Conservation (phyloP, 2,113 vertebrate species). For the Coracopsis vasa region DNA sequence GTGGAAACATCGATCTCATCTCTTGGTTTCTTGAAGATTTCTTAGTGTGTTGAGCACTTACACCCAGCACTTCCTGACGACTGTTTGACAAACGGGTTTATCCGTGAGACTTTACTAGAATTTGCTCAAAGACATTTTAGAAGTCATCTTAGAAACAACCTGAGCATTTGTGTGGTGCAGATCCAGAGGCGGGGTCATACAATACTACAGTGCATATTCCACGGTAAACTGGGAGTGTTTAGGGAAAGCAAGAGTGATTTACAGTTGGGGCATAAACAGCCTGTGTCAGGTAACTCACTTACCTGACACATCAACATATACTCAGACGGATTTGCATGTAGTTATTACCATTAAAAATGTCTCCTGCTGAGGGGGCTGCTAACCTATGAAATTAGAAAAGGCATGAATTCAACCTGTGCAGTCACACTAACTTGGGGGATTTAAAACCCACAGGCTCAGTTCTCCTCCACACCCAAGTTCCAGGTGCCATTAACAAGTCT, state of each 20-base stretch:
- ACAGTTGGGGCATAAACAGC: background rate
- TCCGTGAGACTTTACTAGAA: background rate
- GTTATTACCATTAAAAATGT: background rate
- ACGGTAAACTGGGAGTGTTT: background rate
- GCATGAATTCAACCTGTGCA: background rate
- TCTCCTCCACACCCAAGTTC: background rate
- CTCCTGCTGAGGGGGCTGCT: background rate
- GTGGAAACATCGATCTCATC: rapidly evolving
- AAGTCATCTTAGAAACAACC: background rate
- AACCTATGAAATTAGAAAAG: background rate
- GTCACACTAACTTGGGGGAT: background rate
- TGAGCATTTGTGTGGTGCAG: background rate
- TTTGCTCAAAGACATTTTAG: background rate
- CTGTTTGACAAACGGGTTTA: background rate
- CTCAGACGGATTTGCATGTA: background rate
- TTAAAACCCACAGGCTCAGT: background rate
- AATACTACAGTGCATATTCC: background rate
- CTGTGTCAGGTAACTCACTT: background rate
- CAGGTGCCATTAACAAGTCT: background rate
- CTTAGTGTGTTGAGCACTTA: background rate
- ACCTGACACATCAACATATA: background rate
- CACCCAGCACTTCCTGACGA: background rate
- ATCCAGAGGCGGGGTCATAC: background rate
- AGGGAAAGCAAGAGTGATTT: background rate
- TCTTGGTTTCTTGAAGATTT: background rate